Evolutionary conservation across 2,888 invertebrate genomes (phyloP).

Genomic region (Phragmatobia fuliginosa): DNA sequence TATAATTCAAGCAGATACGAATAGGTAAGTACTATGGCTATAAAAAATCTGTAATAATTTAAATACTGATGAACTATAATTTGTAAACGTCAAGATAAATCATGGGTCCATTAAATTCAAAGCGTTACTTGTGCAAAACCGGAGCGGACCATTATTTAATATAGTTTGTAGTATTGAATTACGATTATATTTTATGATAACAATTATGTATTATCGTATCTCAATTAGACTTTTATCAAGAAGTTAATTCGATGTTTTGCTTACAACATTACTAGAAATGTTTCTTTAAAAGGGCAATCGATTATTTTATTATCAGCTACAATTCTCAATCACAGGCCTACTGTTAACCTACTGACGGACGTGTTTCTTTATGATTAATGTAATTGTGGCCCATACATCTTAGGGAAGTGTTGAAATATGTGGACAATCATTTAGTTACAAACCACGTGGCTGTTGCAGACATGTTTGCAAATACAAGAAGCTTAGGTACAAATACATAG

Average conservation of each 20-base stretch:
- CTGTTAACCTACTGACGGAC: slow-evolving; percentile 9
- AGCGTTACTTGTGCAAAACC: too few relatives aligned
- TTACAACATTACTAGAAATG: neutral
- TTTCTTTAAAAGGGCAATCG: slow-evolving; percentile 11
- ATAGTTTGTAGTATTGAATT: too few relatives aligned
- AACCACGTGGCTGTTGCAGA: neutral
- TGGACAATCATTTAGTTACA: neutral
- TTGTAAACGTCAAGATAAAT: too few relatives aligned
- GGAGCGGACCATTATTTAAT: too few relatives aligned
- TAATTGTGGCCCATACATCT: neutral
- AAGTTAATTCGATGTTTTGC: neutral
- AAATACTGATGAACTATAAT: too few relatives aligned
- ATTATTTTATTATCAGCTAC: slow-evolving; percentile 6
- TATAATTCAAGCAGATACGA: too few relatives aligned
- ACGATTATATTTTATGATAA: too few relatives aligned
- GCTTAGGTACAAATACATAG: too few relatives aligned
- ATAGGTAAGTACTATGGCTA: too few relatives aligned
- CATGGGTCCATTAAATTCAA: too few relatives aligned
- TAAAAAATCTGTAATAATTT: too few relatives aligned
- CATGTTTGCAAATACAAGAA: too few relatives aligned
- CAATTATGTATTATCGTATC: neutral
- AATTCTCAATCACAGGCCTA: slow-evolving; percentile 5
- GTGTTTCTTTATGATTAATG: slow-evolving; percentile 4
- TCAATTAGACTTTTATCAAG: neutral
- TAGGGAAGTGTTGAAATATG: neutral